Evolutionary conservation across 1,140 invertebrate genomes (phyloP).

Genomic region (Ectropis grisescens): DNA sequence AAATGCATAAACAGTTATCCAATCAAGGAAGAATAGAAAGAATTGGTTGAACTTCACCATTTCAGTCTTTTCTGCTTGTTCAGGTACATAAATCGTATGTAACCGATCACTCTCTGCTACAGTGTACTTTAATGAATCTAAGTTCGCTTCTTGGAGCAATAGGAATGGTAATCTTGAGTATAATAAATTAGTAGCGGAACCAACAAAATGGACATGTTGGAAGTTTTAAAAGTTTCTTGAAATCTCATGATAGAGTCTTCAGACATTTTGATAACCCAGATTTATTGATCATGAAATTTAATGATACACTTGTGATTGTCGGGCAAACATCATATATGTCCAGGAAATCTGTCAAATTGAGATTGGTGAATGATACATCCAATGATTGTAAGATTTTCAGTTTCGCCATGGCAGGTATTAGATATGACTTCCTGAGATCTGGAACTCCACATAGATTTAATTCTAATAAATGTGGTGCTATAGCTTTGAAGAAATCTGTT

Average conservation of each 20-base stretch:
- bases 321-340: slow-evolving; percentile 29
- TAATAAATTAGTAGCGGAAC: slow-evolving; percentile 23
- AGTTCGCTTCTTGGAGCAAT: slow-evolving; percentile 19
- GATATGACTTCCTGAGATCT: slow-evolving; percentile 23
- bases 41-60: neutral
- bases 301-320: slow-evolving; percentile 28
- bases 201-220: slow-evolving; percentile 36
- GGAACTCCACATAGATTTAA: slow-evolving; percentile 29
- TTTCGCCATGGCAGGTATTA: slow-evolving; percentile 21
- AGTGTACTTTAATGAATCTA: slow-evolving; percentile 23
- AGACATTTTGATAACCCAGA: slow-evolving; percentile 4
- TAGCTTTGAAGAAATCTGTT: slow-evolving; percentile 24
- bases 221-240: slow-evolving; percentile 30
- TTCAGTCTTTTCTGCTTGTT: neutral
- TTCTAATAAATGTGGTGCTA: slow-evolving; percentile 23
- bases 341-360: slow-evolving; percentile 29
- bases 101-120: slow-evolving; percentile 9
- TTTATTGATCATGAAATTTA: slow-evolving; percentile 27
- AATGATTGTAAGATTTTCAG: slow-evolving; percentile 30
- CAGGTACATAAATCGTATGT: neutral
- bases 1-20: slow-evolving; percentile 1
- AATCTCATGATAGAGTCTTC: slow-evolving; percentile 10
- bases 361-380: slow-evolving; percentile 38
- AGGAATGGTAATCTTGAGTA: slow-evolving; percentile 13
- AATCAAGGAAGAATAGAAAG: neutral